A percentile compares a stretch with the other conserved stretches of the same genome.
These are phyloP conservation scores for Catostylus mosaicus DNA, from an alignment of 30 jellyfish, hydroid and myxozoan species.

Conservation along the genomic window DNA sequence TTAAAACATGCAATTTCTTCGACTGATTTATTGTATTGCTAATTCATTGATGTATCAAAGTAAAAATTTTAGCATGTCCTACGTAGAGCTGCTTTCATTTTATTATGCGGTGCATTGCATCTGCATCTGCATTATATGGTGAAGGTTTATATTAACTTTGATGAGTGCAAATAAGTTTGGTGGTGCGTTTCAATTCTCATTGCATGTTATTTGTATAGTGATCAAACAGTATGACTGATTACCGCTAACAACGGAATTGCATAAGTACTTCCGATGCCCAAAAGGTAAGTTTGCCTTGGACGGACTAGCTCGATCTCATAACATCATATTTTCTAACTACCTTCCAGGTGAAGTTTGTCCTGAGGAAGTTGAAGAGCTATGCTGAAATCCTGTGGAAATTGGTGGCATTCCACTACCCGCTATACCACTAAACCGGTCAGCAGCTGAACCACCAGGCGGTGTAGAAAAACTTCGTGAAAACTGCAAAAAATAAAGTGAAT, in stretches of 20 bases:
- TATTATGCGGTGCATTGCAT: not conserved
- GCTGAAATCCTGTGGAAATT: slow-evolving; percentile 71
- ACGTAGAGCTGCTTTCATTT: not conserved
- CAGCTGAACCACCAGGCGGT: slow-evolving; percentile 57
- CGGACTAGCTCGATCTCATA: too few species aligned
- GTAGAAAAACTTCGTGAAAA: slow-evolving; percentile 92
- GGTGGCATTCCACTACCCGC: slow-evolving; percentile 64
- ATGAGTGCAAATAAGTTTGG: too few species aligned
- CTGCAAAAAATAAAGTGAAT: slow-evolving; percentile 46
- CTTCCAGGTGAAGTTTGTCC: slow-evolving; percentile 97
- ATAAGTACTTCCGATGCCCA: too few species aligned
- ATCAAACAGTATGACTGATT: too few species aligned
- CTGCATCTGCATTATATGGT: not conserved
- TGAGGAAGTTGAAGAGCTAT: slow-evolving; percentile 66
- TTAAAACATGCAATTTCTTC: too few species aligned
- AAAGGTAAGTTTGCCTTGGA: not conserved
- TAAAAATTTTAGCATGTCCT: too few species aligned
- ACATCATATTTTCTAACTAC: not conserved
- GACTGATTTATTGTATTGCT: too few species aligned
- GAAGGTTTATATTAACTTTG: too few species aligned
- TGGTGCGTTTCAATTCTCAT: too few species aligned
- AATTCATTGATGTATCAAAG: too few species aligned
- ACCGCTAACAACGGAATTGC: too few species aligned
- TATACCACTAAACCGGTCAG: slow-evolving; percentile 63
- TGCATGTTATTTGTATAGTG: too few species aligned